Evolutionary conservation across 92 coral and sea anemone species (phyloP).

Genomic region (Paragorgia papillata): DNA sequence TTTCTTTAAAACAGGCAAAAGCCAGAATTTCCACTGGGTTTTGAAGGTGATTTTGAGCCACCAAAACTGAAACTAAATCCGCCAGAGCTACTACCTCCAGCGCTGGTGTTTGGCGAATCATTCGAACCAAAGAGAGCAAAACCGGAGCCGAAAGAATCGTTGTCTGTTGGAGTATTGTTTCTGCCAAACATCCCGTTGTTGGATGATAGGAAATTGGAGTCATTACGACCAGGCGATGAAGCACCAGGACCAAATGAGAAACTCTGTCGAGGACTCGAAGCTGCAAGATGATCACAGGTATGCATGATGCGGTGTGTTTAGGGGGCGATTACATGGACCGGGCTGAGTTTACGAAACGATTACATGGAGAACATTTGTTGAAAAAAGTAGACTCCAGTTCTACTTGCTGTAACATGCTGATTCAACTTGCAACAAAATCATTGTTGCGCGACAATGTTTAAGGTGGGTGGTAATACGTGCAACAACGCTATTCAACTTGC

Average conservation of each 20-base stretch:
- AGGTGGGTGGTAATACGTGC: too few relatives aligned
- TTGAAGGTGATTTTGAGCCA: conserved; percentile 23
- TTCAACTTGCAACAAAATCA: too few relatives aligned
- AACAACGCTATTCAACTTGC: too few relatives aligned
- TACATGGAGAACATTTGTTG: too few relatives aligned
- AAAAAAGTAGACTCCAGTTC: too few relatives aligned
- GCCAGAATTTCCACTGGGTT: conserved; percentile 2
- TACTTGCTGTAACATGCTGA: too few relatives aligned
- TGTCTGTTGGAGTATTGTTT: neutral
- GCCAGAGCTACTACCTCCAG: neutral
- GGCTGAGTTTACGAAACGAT: too few relatives aligned
- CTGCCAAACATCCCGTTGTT: conserved; percentile 3
- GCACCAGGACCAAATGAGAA: conserved; percentile 20
- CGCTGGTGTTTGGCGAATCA: neutral
- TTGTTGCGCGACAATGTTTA: too few relatives aligned
- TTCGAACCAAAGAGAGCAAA: conserved; percentile 26
- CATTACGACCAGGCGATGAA: neutral
- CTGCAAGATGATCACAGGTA: neutral
- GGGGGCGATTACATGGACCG: too few relatives aligned
- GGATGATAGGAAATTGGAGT: conserved; percentile 15
- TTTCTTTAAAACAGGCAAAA: conserved; percentile 36
- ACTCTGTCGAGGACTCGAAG: conserved; percentile 10
- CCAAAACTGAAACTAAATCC: conserved; percentile 38
- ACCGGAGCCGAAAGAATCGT: neutral
- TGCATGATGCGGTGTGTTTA: too few relatives aligned